Conservation (phyloP, 2,113 vertebrate genomes). For the Ovibos moschatus region DNA sequence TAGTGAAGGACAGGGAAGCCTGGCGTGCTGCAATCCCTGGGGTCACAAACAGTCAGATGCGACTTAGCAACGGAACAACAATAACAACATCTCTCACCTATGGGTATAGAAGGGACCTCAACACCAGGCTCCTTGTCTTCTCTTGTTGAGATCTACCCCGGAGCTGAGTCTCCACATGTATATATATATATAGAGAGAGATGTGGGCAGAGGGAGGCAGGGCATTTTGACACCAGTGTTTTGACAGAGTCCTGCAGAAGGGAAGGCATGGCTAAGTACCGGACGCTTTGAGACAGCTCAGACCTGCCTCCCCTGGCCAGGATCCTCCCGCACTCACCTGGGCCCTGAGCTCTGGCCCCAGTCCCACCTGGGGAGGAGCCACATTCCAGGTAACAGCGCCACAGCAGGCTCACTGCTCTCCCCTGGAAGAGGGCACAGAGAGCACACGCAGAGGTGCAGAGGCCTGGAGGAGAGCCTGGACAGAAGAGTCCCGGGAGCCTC, state of each 20-base stretch:
- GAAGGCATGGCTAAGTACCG: neutral
- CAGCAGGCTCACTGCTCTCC: neutral
- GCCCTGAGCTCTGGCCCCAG: neutral
- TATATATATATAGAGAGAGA: too few relatives aligned
- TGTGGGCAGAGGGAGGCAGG: neutral
- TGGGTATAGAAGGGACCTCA: too few relatives aligned
- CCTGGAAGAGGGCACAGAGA: neutral
- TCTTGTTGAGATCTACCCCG: rapidly evolving
- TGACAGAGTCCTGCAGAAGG: neutral
- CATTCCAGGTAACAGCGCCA: neutral
- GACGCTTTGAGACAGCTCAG: neutral
- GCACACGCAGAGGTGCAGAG: neutral
- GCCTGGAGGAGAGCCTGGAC: neutral
- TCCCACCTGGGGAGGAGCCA: neutral
- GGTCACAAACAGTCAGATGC: neutral
- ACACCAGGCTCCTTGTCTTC: neutral
- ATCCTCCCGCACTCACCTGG: neutral
- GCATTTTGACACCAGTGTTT: neutral
- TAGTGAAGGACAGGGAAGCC: neutral
- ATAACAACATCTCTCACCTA: neutral
- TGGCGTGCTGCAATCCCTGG: neutral
- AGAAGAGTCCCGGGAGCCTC: neutral
- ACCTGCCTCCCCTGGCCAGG: neutral
- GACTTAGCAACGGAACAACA: neutral
- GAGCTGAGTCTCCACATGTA: neutral